phyloP scores from a whole-genome alignment of 2,888 invertebrate species.

The Neoitamus cyanurus region DNA sequence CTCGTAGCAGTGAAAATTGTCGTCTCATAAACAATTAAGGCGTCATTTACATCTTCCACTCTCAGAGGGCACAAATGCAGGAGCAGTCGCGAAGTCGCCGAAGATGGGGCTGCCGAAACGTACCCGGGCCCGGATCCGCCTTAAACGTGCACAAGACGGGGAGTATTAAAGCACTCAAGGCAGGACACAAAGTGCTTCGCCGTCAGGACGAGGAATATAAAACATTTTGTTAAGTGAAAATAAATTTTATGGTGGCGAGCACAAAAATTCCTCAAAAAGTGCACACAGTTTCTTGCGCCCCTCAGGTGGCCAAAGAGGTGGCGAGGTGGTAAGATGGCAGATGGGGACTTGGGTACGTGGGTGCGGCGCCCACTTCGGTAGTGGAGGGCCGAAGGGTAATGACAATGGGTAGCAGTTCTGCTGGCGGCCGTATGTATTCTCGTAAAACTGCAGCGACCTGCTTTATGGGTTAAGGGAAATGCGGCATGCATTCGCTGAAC shows the following conservation, averaged over 20 bases:
- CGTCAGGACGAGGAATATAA: slow-evolving; percentile 51
- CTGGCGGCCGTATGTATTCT: slow-evolving; percentile 20
- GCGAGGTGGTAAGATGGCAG: background rate
- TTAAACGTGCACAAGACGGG: slow-evolving; percentile 44
- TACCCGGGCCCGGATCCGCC: background rate
- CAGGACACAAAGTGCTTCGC: slow-evolving; percentile 38
- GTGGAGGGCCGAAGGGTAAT: slow-evolving; percentile 9
- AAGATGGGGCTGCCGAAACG: background rate
- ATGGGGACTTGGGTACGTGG: background rate
- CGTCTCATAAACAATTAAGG: slow-evolving; percentile 47
- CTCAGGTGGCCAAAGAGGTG: slow-evolving; percentile 16
- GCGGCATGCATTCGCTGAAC: slow-evolving; percentile 39
- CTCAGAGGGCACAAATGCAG: slow-evolving; percentile 40
- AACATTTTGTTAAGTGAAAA: slow-evolving; percentile 57
- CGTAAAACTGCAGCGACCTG: slow-evolving; percentile 38
- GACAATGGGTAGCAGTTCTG: slow-evolving; percentile 13
- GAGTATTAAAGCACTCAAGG: slow-evolving; percentile 44
- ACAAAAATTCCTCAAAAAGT: slow-evolving; percentile 35
- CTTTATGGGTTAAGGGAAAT: slow-evolving; percentile 38
- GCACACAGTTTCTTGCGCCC: slow-evolving; percentile 35
- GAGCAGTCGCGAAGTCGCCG: background rate
- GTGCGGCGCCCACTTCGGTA: background rate
- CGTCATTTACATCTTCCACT: slow-evolving; percentile 46
- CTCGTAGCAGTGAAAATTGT: slow-evolving; percentile 41
- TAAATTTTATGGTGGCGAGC: slow-evolving; percentile 53